These are phyloP conservation scores for Indicator maculatus DNA, from an alignment of 2,113 vertebrate genomes.

Conservation along the genomic window DNA sequence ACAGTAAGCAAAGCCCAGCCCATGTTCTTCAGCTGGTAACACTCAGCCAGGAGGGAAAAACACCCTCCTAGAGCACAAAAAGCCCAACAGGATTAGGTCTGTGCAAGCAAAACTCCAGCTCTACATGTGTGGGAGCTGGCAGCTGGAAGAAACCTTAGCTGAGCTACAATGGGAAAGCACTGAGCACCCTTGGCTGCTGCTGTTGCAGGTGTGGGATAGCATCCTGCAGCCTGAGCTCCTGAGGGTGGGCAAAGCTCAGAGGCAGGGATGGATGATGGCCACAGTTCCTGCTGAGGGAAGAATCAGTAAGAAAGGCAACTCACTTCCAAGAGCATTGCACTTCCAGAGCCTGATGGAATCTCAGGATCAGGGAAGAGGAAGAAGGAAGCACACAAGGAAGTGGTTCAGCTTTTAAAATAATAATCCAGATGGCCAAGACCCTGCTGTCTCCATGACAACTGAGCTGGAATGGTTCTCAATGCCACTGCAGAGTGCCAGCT, in stretches of 20 bases:
- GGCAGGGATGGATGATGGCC: too few relatives aligned
- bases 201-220: background rate
- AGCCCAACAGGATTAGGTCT: background rate
- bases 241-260: background rate
- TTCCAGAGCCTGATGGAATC: background rate
- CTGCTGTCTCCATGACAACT: constrained; percentile 53
- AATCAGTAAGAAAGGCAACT: background rate
- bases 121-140: background rate
- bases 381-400: background rate
- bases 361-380: background rate
- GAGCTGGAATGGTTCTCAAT: background rate
- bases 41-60: background rate
- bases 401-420: constrained; percentile 1
- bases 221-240: background rate
- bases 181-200: background rate
- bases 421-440: background rate
- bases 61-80: background rate
- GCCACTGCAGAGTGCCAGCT: background rate
- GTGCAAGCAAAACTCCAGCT: background rate
- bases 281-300: background rate
- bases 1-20: background rate
- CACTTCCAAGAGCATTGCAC: background rate
- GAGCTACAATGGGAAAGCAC: background rate
- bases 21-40: background rate
- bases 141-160: background rate